Percentiles rank a stretch among this genome's conserved stretches.
Evolutionary conservation across 2,797 vertebrate genomes (phyloP).

Genomic region (Centroberyx gerrardi): DNA sequence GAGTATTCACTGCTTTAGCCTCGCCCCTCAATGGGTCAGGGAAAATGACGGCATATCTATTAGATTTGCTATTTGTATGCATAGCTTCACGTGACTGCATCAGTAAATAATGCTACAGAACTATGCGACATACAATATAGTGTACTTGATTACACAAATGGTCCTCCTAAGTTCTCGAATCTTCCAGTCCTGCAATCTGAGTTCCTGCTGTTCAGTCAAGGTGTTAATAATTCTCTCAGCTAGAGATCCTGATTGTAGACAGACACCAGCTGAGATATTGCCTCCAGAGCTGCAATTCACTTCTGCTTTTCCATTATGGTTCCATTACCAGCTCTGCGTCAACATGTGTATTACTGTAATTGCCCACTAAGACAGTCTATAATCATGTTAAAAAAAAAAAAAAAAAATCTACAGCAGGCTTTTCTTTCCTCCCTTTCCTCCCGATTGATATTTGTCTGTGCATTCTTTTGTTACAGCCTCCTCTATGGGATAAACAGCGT

Average conservation of each 20-base stretch:
- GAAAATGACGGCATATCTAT: slow-evolving; percentile 17
- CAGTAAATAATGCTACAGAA: slow-evolving; percentile 8
- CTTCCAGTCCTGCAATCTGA: slow-evolving; percentile 7
- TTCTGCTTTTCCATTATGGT: slow-evolving; percentile 42
- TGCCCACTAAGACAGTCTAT: slow-evolving; percentile 1
- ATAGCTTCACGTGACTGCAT: slow-evolving; percentile 18
- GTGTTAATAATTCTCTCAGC: slow-evolving; percentile 27
- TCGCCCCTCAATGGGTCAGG: background rate
- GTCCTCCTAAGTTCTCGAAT: background rate
- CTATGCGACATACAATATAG: background rate
- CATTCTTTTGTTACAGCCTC: background rate
- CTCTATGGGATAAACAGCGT: background rate
- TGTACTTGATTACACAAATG: slow-evolving; percentile 4
- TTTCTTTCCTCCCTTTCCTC: background rate
- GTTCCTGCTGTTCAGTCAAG: slow-evolving; percentile 32
- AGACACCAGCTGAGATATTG: slow-evolving; percentile 29
- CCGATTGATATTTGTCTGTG: background rate
- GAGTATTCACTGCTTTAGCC: background rate
- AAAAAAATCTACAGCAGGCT: background rate
- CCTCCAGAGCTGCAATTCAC: slow-evolving; percentile 31
- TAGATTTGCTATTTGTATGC: slow-evolving; percentile 38
- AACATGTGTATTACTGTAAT: slow-evolving; percentile 33
- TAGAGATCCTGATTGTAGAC: slow-evolving; percentile 34
- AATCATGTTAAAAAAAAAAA: background rate
- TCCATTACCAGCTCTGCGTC: slow-evolving; percentile 36